These are phyloP conservation scores for Tetragonisca angustula DNA, from an alignment of 2,888 invertebrate genomes.

Conservation along the genomic window DNA sequence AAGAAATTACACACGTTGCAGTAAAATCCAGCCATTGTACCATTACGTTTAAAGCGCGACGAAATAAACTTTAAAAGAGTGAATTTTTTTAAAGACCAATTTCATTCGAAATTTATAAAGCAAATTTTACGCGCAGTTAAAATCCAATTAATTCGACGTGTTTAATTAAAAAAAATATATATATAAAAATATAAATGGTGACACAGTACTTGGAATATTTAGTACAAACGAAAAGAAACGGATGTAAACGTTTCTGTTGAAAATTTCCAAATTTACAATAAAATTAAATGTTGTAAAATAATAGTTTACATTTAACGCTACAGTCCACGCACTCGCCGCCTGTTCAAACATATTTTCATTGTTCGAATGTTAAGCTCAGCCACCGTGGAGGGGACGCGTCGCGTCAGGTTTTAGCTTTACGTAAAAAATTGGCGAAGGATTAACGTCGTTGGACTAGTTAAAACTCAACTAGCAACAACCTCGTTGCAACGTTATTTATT, in stretches of 20 bases:
- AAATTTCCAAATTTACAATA: no score
- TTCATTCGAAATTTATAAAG: background rate
- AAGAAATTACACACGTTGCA: no score
- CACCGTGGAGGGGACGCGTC: background rate
- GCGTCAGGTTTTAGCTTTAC: no score
- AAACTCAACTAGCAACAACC: background rate
- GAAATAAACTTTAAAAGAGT: no score
- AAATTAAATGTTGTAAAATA: no score
- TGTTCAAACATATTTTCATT: conserved; percentile 4
- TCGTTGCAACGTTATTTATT: background rate
- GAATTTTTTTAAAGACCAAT: background rate
- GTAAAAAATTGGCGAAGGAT: conserved; percentile 1
- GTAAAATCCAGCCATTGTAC: no score
- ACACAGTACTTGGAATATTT: background rate
- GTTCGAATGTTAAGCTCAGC: background rate
- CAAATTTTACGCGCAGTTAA: background rate
- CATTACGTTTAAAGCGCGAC: no score
- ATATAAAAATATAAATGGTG: background rate
- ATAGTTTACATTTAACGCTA: background rate
- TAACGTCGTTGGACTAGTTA: background rate
- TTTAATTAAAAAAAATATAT: background rate
- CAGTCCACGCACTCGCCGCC: background rate
- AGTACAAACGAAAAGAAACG: background rate
- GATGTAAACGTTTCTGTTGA: background rate
- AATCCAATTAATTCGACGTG: background rate